phyloP scores from a whole-genome alignment of 2,113 vertebrate genomes.

The Acrocephalus arundinaceus region DNA sequence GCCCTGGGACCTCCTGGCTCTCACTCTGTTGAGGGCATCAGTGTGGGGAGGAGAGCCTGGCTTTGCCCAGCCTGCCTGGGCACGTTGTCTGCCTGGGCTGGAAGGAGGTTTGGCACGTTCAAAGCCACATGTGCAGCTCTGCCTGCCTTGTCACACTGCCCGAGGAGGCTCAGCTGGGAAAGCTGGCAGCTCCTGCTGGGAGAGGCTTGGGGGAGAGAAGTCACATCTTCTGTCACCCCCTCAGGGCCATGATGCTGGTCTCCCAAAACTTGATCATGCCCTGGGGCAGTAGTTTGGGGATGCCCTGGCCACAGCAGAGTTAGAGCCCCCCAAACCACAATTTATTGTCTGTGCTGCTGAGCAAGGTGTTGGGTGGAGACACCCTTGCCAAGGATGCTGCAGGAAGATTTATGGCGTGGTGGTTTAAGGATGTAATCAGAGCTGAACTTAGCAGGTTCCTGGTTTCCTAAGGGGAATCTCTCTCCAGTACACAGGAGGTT shows the following conservation, averaged over 20 bases:
- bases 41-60: background rate
- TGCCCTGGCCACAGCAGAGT: background rate
- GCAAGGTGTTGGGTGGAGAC: background rate
- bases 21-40: rapidly evolving
- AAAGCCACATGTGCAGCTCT: rapidly evolving
- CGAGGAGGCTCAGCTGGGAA: background rate
- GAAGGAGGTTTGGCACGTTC: background rate
- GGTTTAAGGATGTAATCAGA: background rate
- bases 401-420: background rate
- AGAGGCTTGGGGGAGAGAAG: background rate
- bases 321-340: background rate
- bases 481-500: background rate
- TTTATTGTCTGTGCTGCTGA: background rate
- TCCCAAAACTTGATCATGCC: rapidly evolving
- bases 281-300: background rate
- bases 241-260: background rate
- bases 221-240: background rate
- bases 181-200: background rate
- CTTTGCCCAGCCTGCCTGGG: background rate
- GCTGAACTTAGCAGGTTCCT: background rate
- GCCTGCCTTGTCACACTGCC: background rate
- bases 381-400: background rate
- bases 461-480: background rate
- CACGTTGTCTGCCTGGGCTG: rapidly evolving
- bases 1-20: background rate